Conservation (phyloP, 2,888 invertebrate genomes). For the Leuctra nigra region DNA sequence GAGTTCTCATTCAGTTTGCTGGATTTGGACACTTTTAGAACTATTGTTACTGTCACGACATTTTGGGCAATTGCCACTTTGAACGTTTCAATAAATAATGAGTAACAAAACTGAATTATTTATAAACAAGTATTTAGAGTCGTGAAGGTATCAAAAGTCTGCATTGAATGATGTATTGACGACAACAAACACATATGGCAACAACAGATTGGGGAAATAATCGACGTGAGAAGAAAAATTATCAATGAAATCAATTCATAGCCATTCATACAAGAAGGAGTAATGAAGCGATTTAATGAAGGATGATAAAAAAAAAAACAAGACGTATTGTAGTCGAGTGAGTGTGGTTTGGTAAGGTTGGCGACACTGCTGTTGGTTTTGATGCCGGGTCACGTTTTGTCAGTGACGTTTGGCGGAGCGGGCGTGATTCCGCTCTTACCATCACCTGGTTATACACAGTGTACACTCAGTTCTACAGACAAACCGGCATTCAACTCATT, state of each 20-base stretch:
- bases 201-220: conserved; percentile 19
- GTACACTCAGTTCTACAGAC: conserved; percentile 28
- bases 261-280: conserved; percentile 11
- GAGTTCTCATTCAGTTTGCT: too few relatives aligned
- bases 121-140: too few relatives aligned
- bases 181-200: conserved; percentile 21
- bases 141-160: too few relatives aligned
- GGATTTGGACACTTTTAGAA: too few relatives aligned
- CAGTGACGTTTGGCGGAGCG: conserved; percentile 55
- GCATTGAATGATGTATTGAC: too few relatives aligned
- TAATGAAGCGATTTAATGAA: conserved; percentile 11
- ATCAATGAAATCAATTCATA: conserved; percentile 21
- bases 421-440: conserved; percentile 38
- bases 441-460: conserved; percentile 30
- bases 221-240: conserved; percentile 11
- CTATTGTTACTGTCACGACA: too few relatives aligned
- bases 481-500: background rate
- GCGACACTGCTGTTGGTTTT: background rate
- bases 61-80: too few relatives aligned
- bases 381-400: conserved; percentile 32
- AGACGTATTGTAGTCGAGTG: background rate
- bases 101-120: too few relatives aligned
- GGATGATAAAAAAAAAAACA: too few relatives aligned
- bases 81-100: too few relatives aligned
- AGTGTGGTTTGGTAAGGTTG: background rate